Evolutionary conservation across 2,113 vertebrate genomes (phyloP).

Genomic region (Uropsilus gracilis): DNA sequence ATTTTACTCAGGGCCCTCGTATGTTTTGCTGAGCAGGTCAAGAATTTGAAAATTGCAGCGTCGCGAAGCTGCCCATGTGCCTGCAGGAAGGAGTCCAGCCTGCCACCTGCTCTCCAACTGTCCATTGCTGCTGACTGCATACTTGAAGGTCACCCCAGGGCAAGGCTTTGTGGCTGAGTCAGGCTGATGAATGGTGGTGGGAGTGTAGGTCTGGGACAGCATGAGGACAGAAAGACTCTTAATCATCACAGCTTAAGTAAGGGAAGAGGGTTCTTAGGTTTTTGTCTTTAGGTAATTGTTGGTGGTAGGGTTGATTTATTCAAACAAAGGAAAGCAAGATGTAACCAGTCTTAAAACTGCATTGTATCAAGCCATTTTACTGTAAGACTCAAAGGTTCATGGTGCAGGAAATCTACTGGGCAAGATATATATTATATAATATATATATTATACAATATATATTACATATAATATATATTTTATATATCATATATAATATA

Average conservation of each 20-base stretch:
- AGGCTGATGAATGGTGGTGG: not conserved
- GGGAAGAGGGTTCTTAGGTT: not conserved
- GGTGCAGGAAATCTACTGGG: not conserved
- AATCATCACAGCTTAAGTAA: not conserved
- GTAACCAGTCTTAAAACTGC: not conserved
- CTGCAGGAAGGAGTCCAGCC: not conserved
- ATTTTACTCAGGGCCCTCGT: not conserved
- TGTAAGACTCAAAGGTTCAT: not conserved
- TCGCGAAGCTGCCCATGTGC: not conserved
- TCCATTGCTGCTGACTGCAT: not conserved
- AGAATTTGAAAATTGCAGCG: conserved; percentile 10
- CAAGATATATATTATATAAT: no score
- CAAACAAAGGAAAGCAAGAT: not conserved
- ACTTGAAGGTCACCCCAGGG: not conserved
- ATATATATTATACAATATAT: no score
- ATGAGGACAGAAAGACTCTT: not conserved
- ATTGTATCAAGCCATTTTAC: not conserved
- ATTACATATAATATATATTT: no score
- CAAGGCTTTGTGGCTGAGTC: not conserved
- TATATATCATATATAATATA: no score
- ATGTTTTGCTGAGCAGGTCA: conserved; percentile 51
- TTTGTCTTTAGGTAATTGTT: not conserved
- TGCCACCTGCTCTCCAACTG: conserved; percentile 46
- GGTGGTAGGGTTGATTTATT: not conserved
- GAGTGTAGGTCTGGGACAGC: not conserved